Conservation (phyloP, 1,140 invertebrate species). For the Bombus waltoni region DNA sequence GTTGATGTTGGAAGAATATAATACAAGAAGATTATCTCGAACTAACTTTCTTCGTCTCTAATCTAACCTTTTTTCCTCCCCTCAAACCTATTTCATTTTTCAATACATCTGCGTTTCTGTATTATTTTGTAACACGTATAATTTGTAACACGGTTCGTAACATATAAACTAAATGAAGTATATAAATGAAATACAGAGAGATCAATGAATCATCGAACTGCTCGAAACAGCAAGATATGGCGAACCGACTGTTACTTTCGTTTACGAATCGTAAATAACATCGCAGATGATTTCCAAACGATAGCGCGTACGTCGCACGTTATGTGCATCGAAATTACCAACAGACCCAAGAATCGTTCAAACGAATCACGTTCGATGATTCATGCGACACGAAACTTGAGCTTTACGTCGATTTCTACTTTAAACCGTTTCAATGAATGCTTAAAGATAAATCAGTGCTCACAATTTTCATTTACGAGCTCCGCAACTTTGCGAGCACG, state of each 20-base stretch:
- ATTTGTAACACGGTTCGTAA: rapidly evolving
- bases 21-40: not conserved
- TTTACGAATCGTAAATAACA: too few species aligned
- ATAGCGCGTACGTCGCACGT: too few species aligned
- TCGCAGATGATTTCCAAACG: too few species aligned
- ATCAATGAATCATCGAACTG: too few species aligned
- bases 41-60: not conserved
- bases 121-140: too few species aligned
- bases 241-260: too few species aligned
- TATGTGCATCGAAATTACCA: not conserved
- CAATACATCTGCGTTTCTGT: not conserved
- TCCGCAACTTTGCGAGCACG: too few species aligned
- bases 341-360: not conserved
- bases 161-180: too few species aligned
- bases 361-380: not conserved
- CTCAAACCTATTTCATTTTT: not conserved
- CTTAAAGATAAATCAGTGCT: not conserved
- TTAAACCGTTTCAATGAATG: too few species aligned
- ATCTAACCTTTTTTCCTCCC: not conserved
- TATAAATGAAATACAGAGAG: too few species aligned
- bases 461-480: not conserved
- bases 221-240: too few species aligned
- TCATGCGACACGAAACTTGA: not conserved
- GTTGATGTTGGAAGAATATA: not conserved
- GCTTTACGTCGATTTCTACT: not conserved